Evolutionary conservation across 2,113 vertebrate genomes (phyloP), one percentile per base, ranked within the genome.

Genomic region (Electrona antarctica): DNA sequence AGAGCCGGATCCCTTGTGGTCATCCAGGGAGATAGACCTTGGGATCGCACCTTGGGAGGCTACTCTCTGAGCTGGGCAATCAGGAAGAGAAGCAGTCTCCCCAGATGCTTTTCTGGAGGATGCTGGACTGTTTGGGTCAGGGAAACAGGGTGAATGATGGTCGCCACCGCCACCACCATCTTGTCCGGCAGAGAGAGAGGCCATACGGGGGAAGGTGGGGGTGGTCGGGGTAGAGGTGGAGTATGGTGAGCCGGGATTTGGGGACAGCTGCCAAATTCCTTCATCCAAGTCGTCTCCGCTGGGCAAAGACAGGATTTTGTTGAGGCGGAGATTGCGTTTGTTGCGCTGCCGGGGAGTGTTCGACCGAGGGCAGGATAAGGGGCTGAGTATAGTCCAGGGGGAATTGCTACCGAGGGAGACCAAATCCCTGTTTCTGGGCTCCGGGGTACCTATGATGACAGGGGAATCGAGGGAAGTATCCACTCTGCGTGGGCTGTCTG

Each of bases 301-400:
- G 0, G 55, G 63, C 0, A 49, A 2, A 1, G 71, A 69, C 10
- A 79, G 84, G 10, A 80, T 76, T 2, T 68, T 71, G 15, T 73
- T 79, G 8, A 59, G 73, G 11, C 9, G 73, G 10, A 6, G 74
- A 3, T 51, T 21, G 47, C 1, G 51, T 70, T 62, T 61, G 15
- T 45, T 47, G 9, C 7, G 33, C 13, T 10, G 49, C 13, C 57
- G 55, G 12, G 45, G 21, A 0, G 8, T 11, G 41, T 55, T 71
- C 52, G 50, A 70, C 8, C 15, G 48, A 9, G 87, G 55, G 13
- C 76, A 80, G 0, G 33, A 49, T 0, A 90, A 64, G 2, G 93
- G 92, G 75, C 92, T 94, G 57, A 94, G 83, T 57, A 94, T 91
- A 1, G 90, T 93, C 90, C 92, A 92, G 0, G 91, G 90, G 3